Percentiles rank a stretch among this genome's conserved stretches.
Evolutionary conservation across 1,140 invertebrate species (phyloP).

Genomic region (Drosophila setifemur): DNA sequence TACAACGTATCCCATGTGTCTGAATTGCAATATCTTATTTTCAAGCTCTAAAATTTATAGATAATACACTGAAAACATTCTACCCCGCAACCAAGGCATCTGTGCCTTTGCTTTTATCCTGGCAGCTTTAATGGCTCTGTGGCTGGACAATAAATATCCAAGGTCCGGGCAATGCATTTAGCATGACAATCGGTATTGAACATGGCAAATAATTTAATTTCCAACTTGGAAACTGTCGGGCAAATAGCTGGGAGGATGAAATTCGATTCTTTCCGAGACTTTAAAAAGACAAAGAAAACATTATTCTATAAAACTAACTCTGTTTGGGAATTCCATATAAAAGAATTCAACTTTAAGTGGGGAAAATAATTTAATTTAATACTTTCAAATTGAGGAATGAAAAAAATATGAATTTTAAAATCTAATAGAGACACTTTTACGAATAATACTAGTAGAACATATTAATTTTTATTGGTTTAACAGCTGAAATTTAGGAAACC

Average conservation of each 20-base stretch:
- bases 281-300: too few species aligned
- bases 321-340: too few species aligned
- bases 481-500: too few species aligned
- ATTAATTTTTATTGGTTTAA: too few species aligned
- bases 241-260: not conserved
- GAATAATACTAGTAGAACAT: too few species aligned
- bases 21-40: constrained; percentile 53
- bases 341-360: too few species aligned
- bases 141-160: constrained; percentile 19
- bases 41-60: constrained; percentile 50
- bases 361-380: not conserved
- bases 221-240: not conserved
- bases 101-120: constrained; percentile 1
- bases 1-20: constrained; percentile 22
- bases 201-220: not conserved
- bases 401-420: too few species aligned
- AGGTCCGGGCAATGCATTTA: not conserved
- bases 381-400: too few species aligned
- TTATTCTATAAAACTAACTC: too few species aligned
- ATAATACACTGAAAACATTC: constrained; percentile 48
- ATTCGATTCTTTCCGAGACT: too few species aligned
- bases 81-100: constrained; percentile 2
- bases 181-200: constrained; percentile 9
- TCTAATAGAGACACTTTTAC: too few species aligned
- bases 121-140: constrained; percentile 8